Evolutionary conservation across 2,113 vertebrate species (phyloP).

Genomic region (Anguilla rostrata): DNA sequence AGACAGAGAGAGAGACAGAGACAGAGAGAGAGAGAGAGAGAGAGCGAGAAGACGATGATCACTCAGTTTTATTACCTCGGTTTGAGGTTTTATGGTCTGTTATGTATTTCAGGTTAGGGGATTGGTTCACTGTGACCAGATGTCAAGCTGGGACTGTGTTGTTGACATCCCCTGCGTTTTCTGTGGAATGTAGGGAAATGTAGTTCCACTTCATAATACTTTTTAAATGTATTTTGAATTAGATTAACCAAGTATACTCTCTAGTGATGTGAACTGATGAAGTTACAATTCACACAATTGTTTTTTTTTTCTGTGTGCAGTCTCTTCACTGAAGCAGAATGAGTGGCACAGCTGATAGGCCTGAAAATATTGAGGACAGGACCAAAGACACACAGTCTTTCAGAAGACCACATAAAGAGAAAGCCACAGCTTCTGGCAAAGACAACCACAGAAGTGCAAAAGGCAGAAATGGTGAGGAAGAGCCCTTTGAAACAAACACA

Average conservation of each 20-base stretch:
- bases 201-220: too few relatives aligned
- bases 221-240: too few relatives aligned
- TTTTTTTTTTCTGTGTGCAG: background rate
- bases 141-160: too few relatives aligned
- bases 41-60: too few relatives aligned
- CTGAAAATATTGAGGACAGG: constrained; percentile 57
- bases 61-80: too few relatives aligned
- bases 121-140: too few relatives aligned
- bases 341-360: background rate
- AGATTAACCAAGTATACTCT: background rate
- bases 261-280: background rate
- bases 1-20: too few relatives aligned
- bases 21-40: too few relatives aligned
- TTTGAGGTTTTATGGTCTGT: too few relatives aligned
- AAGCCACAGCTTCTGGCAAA: background rate
- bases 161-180: too few relatives aligned
- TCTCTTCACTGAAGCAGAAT: constrained; percentile 16
- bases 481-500: background rate
- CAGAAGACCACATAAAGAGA: background rate
- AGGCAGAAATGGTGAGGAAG: background rate
- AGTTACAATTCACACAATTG: background rate
- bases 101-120: too few relatives aligned
- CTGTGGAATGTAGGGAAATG: too few relatives aligned
- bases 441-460: background rate
- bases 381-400: constrained; percentile 59